These are phyloP conservation scores for Rhopilema esculentum DNA, from an alignment of 30 jellyfish, hydroid and myxozoan species.

Conservation along the genomic window DNA sequence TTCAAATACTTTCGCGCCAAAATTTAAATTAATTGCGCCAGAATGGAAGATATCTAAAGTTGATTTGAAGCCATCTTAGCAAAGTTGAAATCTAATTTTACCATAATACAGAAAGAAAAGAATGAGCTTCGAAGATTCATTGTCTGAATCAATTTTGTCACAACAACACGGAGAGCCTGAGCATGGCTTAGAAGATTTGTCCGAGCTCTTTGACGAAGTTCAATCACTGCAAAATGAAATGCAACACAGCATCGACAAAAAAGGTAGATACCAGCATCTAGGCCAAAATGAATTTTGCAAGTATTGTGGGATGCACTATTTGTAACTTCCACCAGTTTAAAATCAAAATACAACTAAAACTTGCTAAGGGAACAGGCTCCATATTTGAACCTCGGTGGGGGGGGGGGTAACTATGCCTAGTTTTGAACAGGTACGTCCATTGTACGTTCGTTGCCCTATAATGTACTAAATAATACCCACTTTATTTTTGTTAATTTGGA, in stretches of 20 bases:
- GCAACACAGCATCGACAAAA: not conserved
- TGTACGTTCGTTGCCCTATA: too few relatives aligned
- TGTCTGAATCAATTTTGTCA: slow-evolving; percentile 31
- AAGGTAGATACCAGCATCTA: not conserved
- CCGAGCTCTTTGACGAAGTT: slow-evolving; percentile 30
- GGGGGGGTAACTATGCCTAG: too few relatives aligned
- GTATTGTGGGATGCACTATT: not conserved
- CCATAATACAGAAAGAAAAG: not conserved
- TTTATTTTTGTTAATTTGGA: too few relatives aligned
- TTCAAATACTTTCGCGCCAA: slow-evolving; percentile 24
- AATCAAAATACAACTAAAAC: too few relatives aligned
- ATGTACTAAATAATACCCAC: too few relatives aligned
- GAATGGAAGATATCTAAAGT: too few relatives aligned
- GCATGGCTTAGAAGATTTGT: not conserved
- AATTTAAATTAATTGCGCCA: not conserved
- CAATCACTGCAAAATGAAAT: slow-evolving; percentile 34
- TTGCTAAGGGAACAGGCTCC: too few relatives aligned
- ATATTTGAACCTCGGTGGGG: too few relatives aligned
- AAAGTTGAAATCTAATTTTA: not conserved
- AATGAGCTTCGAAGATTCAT: slow-evolving; percentile 48
- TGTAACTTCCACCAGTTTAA: not conserved
- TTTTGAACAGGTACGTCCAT: too few relatives aligned
- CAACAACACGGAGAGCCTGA: not conserved
- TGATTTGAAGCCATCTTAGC: not conserved
- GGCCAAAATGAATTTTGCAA: not conserved